Base-by-base conservation (phyloP, 1,140 invertebrate species). In the Tetragnatha versicolor region DNA sequence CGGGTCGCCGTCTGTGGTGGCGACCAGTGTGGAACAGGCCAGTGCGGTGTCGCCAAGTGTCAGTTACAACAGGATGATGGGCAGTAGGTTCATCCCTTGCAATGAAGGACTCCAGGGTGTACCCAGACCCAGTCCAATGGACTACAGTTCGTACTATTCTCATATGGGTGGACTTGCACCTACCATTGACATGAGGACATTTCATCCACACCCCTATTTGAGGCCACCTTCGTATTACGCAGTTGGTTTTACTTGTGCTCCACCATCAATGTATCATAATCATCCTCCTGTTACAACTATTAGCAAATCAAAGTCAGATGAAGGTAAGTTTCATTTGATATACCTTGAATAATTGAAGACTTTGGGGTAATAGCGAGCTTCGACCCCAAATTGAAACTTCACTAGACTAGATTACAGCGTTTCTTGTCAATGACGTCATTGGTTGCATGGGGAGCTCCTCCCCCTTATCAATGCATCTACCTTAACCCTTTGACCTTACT, bases 131-230 rank as follows among this genome's bases (percentile, higher is more conserved):
- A 42, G 31, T 37, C 37, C 53, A 3, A 47, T 60, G 35, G 63
- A 79, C 42, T 63, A 69, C 47, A 27, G 49, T n/a, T 51, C 68
- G 35, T 58, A 53, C 47, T 79, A 68, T 31, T 25, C 76, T 25
- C 76, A 68, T 37, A 49, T 60, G 25, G 31, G 10, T 22, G 33
- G 61, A 14, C 68, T 79, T 49, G 55, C 35, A 4, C 45, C 60
- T 20, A 33, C 60, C 12, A 9, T 77, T 9, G 76, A 79, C 39
- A 53, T 79, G 49, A 69, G 76, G 65, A 69, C 63, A 35, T 60
- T 78, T 20, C 75, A 78, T 27, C 45, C 75, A 12, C 9, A 63
- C 17, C 47, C 69, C 51, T 12, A 69, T 6, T 69, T 51, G 25
- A 22, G 51, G 22, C 60, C 76, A 0, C 51, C 63, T 33, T 79